phyloP scores from a whole-genome alignment of 2,113 vertebrate species.

The Phrynosoma platyrhinos region DNA sequence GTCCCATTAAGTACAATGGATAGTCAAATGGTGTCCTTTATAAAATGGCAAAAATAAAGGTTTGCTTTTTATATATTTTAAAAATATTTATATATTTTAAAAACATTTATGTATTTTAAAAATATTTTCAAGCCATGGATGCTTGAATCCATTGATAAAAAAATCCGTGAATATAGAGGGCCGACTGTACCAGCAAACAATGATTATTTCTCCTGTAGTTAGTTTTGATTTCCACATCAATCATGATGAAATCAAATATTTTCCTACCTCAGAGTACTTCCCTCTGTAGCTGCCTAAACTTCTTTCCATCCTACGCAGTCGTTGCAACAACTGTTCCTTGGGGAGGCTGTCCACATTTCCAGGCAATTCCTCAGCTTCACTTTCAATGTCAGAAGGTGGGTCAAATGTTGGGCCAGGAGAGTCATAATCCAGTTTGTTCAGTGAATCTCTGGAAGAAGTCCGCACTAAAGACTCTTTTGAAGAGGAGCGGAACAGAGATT shows the following conservation, averaged over 20 bases:
- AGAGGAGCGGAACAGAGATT: slow-evolving; percentile 86
- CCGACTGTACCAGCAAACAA: background rate
- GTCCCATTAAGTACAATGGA: too few relatives aligned
- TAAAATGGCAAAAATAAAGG: too few relatives aligned
- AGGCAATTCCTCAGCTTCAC: slow-evolving; percentile 87
- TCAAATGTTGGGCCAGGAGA: slow-evolving; percentile 78
- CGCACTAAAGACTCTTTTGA: slow-evolving; percentile 90
- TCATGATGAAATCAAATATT: background rate
- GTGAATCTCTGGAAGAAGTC: slow-evolving; percentile 89
- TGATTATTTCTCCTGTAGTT: too few relatives aligned
- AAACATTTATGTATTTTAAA: too few relatives aligned
- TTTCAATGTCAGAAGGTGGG: slow-evolving; percentile 92
- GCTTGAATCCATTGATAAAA: too few relatives aligned
- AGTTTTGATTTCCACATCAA: background rate
- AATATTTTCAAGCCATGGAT: too few relatives aligned
- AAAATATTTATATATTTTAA: too few relatives aligned
- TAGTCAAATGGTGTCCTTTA: too few relatives aligned
- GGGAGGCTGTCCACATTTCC: slow-evolving; percentile 81
- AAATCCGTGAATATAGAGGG: too few relatives aligned
- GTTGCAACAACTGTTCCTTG: slow-evolving; percentile 89
- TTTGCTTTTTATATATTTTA: too few relatives aligned
- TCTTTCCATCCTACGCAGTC: slow-evolving; percentile 84
- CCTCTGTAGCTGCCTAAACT: slow-evolving; percentile 88
- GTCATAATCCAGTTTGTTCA: slow-evolving; percentile 84
- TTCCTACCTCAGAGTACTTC: slow-evolving; percentile 91